Evolutionary conservation across 2,797 vertebrate species (phyloP).

Genomic region (Florisuga fusca): DNA sequence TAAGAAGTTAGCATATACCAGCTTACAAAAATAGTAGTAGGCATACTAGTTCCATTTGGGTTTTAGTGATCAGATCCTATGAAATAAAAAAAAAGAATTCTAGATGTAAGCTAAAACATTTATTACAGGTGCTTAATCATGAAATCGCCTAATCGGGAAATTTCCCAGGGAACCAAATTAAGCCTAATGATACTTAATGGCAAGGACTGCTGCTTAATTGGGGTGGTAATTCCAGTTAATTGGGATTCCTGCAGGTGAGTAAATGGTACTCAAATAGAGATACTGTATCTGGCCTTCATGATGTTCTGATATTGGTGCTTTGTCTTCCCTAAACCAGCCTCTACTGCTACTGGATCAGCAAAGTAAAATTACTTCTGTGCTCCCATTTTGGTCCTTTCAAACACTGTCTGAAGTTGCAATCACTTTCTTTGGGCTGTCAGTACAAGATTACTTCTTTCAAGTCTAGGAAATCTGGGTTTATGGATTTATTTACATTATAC

Average conservation of each 20-base stretch:
- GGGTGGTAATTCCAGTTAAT: constrained; percentile 78
- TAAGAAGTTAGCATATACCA: background rate
- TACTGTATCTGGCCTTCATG: constrained; percentile 69
- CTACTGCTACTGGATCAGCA: background rate
- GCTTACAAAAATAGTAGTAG: background rate
- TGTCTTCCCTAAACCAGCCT: constrained; percentile 51
- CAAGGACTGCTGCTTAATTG: constrained; percentile 79
- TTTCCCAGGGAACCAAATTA: constrained; percentile 79
- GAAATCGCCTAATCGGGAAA: constrained; percentile 73
- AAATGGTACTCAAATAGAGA: constrained; percentile 74
- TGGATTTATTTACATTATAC: background rate
- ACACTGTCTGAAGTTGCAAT: constrained; percentile 13
- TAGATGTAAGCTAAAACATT: constrained; percentile 69
- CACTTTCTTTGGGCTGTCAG: background rate
- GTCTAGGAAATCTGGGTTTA: background rate
- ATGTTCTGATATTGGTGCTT: constrained; percentile 38
- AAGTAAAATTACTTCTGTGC: constrained; percentile 17
- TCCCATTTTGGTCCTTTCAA: constrained; percentile 35
- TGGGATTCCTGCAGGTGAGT: constrained; percentile 78
- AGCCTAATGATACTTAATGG: constrained; percentile 77
- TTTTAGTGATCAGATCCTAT: constrained; percentile 8
- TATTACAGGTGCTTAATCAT: constrained; percentile 77
- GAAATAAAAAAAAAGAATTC: constrained; percentile 61
- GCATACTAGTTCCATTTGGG: background rate
- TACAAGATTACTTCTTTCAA: background rate